A percentile compares a stretch with the other conserved stretches of the same genome.
phyloP scores from a whole-genome alignment of 2,888 invertebrate genomes.

The Muschampia plurimacula region DNA sequence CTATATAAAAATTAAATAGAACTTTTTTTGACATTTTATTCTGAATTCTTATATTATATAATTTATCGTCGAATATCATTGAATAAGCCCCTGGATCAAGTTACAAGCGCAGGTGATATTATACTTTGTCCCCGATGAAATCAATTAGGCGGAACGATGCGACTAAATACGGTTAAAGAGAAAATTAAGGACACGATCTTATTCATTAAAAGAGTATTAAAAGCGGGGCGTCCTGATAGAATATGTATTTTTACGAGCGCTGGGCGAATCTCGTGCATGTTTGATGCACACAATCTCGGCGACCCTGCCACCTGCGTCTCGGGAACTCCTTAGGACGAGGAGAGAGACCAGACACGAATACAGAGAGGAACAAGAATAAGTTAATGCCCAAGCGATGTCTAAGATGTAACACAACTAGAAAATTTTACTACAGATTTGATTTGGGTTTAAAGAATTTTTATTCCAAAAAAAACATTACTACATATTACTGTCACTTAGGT shows the following conservation, averaged over 20 bases:
- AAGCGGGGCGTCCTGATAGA: constrained; percentile 77
- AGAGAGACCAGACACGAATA: constrained; percentile 22
- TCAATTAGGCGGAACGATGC: constrained; percentile 69
- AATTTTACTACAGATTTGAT: neutral
- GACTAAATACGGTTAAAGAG: constrained; percentile 74
- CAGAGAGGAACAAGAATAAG: constrained; percentile 16
- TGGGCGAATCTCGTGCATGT: constrained; percentile 66
- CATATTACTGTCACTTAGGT: too few relatives aligned
- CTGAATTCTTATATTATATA: too few relatives aligned
- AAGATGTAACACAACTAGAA: neutral
- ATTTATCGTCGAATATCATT: neutral
- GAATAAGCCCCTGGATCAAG: neutral
- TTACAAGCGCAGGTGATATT: constrained; percentile 24
- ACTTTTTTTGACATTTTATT: too few relatives aligned
- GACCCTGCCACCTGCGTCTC: constrained; percentile 50
- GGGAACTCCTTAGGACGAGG: constrained; percentile 21
- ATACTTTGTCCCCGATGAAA: constrained; percentile 63
- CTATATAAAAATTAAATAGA: too few relatives aligned
- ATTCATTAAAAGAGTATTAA: constrained; percentile 82
- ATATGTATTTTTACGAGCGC: constrained; percentile 84
- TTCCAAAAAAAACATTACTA: too few relatives aligned
- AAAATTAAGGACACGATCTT: constrained; percentile 79
- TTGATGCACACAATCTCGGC: constrained; percentile 81
- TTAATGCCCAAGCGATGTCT: constrained; percentile 10
- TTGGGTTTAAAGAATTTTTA: too few relatives aligned